phyloP scores from a whole-genome alignment of 2,113 vertebrate genomes.

The Heterocephalus glaber region DNA sequence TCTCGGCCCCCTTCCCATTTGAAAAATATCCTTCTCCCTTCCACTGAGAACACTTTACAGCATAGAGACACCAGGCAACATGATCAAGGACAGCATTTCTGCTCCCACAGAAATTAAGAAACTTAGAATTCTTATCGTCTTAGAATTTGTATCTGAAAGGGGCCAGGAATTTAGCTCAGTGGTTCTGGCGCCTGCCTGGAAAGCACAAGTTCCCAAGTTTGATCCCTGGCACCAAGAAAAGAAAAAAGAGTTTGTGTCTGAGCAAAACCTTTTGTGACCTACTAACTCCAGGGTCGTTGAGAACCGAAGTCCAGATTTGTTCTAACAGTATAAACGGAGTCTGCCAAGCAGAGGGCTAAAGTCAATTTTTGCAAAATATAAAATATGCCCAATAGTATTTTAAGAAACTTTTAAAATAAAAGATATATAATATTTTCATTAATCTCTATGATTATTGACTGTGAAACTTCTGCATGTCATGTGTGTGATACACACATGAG shows the following conservation, averaged over 20 bases:
- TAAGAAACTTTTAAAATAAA: background rate
- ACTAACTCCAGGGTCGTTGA: background rate
- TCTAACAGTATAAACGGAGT: background rate
- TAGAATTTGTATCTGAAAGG: too few relatives aligned
- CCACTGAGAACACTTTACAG: background rate
- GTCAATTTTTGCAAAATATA: background rate
- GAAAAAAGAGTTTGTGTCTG: background rate
- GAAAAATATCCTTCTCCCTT: background rate
- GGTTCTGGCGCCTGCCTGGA: too few relatives aligned
- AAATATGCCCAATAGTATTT: background rate
- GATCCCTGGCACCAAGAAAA: too few relatives aligned
- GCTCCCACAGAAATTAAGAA: constrained; percentile 7
- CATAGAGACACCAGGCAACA: background rate
- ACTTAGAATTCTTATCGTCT: background rate
- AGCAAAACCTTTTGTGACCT: background rate
- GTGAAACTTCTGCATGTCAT: too few relatives aligned
- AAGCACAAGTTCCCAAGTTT: too few relatives aligned
- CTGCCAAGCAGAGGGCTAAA: background rate
- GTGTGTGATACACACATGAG: too few relatives aligned
- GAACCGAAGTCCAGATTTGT: background rate
- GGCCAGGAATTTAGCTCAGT: too few relatives aligned
- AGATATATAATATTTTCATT: too few relatives aligned
- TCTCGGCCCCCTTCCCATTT: background rate
- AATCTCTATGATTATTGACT: too few relatives aligned
- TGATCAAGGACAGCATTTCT: background rate